phyloP scores from a whole-genome alignment of 2,888 invertebrate species.

The Rhingia campestris region DNA sequence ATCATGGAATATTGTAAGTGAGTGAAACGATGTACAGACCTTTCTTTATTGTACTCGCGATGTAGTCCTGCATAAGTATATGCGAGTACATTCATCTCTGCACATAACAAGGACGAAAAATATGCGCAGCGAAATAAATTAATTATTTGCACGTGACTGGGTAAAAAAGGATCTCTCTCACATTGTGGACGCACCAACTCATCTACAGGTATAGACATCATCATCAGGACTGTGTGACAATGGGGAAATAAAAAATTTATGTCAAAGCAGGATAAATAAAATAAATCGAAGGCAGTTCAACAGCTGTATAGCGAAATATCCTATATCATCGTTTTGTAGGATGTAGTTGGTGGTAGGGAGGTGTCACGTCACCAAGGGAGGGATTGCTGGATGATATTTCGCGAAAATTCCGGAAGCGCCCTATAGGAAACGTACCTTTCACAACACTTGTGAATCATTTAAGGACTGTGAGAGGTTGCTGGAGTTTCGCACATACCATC shows the following conservation, averaged over 20 bases:
- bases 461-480: too few relatives aligned
- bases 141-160: slow-evolving; percentile 60
- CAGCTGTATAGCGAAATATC: slow-evolving; percentile 21
- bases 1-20: slow-evolving; percentile 39
- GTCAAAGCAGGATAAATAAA: slow-evolving; percentile 18
- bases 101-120: slow-evolving; percentile 14
- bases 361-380: too few relatives aligned
- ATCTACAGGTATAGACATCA: slow-evolving; percentile 13
- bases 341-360: too few relatives aligned
- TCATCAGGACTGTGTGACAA: neutral
- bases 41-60: neutral
- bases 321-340: neutral
- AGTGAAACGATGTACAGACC: neutral
- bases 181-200: slow-evolving; percentile 6
- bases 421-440: too few relatives aligned
- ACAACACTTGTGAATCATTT: too few relatives aligned
- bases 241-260: slow-evolving; percentile 26
- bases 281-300: slow-evolving; percentile 12
- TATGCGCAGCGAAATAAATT: slow-evolving; percentile 43
- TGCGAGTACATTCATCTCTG: neutral
- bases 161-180: slow-evolving; percentile 34
- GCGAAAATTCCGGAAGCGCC: too few relatives aligned
- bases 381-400: too few relatives aligned
- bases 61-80: neutral
- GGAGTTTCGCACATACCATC: too few relatives aligned